Evolutionary conservation across 2,888 invertebrate species (phyloP), one percentile per base, ranked within the genome.

Genomic region (Mythimna pallens): DNA sequence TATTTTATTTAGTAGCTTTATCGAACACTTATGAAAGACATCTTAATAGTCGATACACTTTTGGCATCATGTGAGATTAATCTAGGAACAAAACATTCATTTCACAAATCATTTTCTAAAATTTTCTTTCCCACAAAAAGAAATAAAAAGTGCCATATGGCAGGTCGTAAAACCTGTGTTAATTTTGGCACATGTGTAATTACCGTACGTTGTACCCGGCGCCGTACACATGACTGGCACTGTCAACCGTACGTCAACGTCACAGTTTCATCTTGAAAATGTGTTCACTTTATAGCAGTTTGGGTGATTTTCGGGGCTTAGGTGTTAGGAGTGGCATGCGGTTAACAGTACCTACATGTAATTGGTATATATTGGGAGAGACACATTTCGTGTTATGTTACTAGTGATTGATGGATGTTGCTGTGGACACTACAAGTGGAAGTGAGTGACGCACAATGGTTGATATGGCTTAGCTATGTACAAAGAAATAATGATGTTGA

Each of bases 111-210:
- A 43, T 43, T 63, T 55, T 52, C n/a, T 0, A 2, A 66, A 62
- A 40, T 55, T 40, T 58, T 17, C 40, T 54, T 40, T n/a, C 12
- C 43, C 61, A 52, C 52, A 59, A 61, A 25, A 67, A 64, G 7
- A 36, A 36, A 61, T 54, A 47, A 76, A 70, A 79, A 50, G 14
- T 40, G 43, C 50, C 70, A 64, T 61, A 57, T 67, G 70, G 36
- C 25, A 55, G 55, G 62, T 77, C 78, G 61, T 77, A 69, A 78
- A 72, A 82, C 5, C 58, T 17, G 63, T 55, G 65, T 36, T 82
- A 70, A 66, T 84, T 70, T 76, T 84, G 68, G 76, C 67, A 62
- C 61, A 34, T 9, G 72, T 79, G 72, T 79, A 79, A 76, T 79
- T 82, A 77, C 62, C 54, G 69, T 62, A 10, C 62, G 58, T 73